Base-by-base conservation (phyloP, 2,888 invertebrate genomes). In the Plebejus anna region DNA sequence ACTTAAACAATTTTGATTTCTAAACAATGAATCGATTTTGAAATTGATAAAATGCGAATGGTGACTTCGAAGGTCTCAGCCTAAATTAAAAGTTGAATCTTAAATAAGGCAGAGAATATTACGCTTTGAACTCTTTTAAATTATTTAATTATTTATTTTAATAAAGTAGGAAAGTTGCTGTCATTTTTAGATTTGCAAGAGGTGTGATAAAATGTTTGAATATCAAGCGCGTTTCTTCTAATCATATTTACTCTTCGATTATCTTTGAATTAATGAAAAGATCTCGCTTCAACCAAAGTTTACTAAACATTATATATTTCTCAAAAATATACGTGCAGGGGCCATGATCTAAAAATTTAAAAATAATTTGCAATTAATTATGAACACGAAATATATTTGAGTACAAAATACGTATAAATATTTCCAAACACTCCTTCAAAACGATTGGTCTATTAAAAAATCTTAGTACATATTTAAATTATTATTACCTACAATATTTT, bases 221-320 rank as follows among this genome's bases (percentile, higher is more conserved):
- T 61, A 72, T 73, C 57, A 76, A 38, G 11, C 71, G 47, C 72
- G 73, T 73, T 73, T 73, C 73, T 32, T 73, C 73, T 73, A 55
- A 47, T 47, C 47, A 72, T 73, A 32, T 55, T 73, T 73, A 73
- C 55, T 73, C 73, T 51, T 73, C 6, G 47, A 55, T 32, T 73
- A 73, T 73, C 73, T 55, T 72, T 55, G 13, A 73, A 73, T 13
- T 73, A 73, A 32, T 55, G 32, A 32, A 32, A 66, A 66, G 5
- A 36, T 66, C 16, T 66, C 13, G 66, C 66, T 36, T 36, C 22
- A 61, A 55, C 5, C 13, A 32, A 73, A 16, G 22, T 51, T 51
- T 16, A 28, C 28, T 47, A 5, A 66, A 66, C 13, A 66, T 5
- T 22, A 4, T 66, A 4, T 66, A 5, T 66, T 13, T 66, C 32